Evolutionary conservation across 2,888 invertebrate genomes (phyloP), one percentile per base, ranked within the genome.

Genomic region (Eupithecia tripunctaria): DNA sequence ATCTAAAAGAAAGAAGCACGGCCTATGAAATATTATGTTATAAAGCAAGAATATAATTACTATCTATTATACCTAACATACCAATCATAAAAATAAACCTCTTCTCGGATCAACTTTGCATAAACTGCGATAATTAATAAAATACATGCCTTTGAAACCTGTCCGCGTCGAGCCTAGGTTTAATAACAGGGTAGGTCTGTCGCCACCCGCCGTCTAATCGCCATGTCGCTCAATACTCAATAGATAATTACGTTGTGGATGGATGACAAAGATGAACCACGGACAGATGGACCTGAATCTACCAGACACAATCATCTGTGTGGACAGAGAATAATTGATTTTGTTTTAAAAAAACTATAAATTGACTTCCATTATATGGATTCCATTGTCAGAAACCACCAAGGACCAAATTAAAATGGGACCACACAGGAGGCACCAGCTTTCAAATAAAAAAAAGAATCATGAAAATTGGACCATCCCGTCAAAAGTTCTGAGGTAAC

Each of bases 161-260:
- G 65, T 41, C 41, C 43, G 59, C 47, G 63, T 41, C 38, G n/a
- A 67, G 27, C 36, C 41, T 68, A 68, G 68, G 68, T 14, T n/a
- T 64, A 41, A 72, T 47, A 10, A 68, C 63, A 64, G 68, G 43
- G 70, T 67, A 67, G 60, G 60, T 71, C 85, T 88, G 89, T 89
- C 90, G 89, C 88, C 89, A 86, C 81, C 79, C 89, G 89, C 89
- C 89, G 86, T 80, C 79, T 88, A 88, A 89, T 88, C 83, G 78
- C 82, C 80, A 71, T 82, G 81, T 80, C 82, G 82, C 78, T 72
- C 75, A 82, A 83, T 84, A 83, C 77, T 78, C 71, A 75, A 79
- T 74, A 81, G 79, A 79, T 70, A 75, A 82, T 68, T 41, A 36
- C 51, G 56, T 25, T 67, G 66, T 29, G 56, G 27, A 51, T 51